Evolutionary conservation across 1,140 invertebrate genomes (phyloP), one percentile per base, ranked within the genome.

Genomic region (Eufriesea mexicana): DNA sequence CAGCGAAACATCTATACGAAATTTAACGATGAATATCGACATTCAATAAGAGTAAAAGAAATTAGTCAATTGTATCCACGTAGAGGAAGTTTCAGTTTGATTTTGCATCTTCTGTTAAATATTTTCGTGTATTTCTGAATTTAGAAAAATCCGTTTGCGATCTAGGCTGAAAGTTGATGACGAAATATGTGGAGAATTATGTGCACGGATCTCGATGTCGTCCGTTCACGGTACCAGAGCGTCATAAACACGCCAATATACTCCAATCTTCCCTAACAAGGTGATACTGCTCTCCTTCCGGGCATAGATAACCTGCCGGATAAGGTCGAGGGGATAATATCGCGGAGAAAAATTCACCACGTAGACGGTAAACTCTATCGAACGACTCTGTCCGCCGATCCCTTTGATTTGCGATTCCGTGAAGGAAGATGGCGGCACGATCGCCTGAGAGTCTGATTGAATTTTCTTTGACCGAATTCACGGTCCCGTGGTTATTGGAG

Each of bases 191-290:
- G 25, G 9, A 20, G 4, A 12, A 42, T 47, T 61, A 64, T 20
- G 35, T 25, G n/a, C n/a, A 14, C 14, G 47, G 2, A 0, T 23
- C 42, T 61, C n/a, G 42, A 57, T 5, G 71, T n/a, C 18, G 18
- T 59, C 35, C 14, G 42, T 54, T 72, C 51, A 18, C 23, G 28
- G 74, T 51, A 51, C 45, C 59, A 12, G 20, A 18, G 61, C 62
- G 7, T n/a, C 78, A 86, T 89, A 89, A 90, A 89, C 84, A 86
- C 66, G 83, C 83, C 84, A 86, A 86, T 90, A 86, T 90, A 84
- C 86, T 90, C 75, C 86, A 87, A 90, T 90, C 82, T 89, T 82
- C 61, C 42, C 55, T 89, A 90, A 90, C 86, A 87, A 89, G 89
- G 78, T 85, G 76, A 89, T 85, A 85, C 72, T 80, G 79, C 84